phyloP scores from a whole-genome alignment of 30 jellyfish, hydroid and myxozoan species.

The Hydractinia echinata region DNA sequence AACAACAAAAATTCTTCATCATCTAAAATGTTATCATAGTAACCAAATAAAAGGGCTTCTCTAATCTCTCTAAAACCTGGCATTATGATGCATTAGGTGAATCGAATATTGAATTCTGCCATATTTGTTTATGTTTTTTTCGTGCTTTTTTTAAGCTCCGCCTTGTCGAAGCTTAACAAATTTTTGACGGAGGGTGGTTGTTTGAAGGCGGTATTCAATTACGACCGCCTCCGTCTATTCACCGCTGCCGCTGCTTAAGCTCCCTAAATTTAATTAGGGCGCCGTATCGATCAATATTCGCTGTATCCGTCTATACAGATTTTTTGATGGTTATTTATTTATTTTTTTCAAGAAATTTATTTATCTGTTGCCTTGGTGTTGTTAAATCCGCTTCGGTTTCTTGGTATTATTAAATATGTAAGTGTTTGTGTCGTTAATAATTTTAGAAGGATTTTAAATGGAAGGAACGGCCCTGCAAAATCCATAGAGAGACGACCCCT shows the following conservation, averaged over 20 bases:
- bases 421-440: background rate
- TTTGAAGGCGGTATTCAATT: background rate
- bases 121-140: constrained; percentile 15
- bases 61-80: no score
- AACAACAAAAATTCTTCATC: constrained; percentile 22
- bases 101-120: no score
- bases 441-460: background rate
- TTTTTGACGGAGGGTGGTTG: background rate
- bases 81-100: no score
- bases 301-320: no score
- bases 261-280: no score
- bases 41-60: no score
- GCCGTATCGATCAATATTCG: no score
- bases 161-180: constrained; percentile 10
- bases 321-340: no score
- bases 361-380: no score
- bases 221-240: background rate
- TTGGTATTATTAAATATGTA: no score
- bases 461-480: constrained; percentile 2
- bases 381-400: no score
- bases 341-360: no score
- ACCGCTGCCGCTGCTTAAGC: constrained; percentile 28
- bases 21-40: background rate
- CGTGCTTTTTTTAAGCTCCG: constrained; percentile 4
- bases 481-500: background rate